These are phyloP conservation scores for Sicus ferrugineus DNA, from an alignment of 2,888 invertebrate species.

Conservation along the genomic window DNA sequence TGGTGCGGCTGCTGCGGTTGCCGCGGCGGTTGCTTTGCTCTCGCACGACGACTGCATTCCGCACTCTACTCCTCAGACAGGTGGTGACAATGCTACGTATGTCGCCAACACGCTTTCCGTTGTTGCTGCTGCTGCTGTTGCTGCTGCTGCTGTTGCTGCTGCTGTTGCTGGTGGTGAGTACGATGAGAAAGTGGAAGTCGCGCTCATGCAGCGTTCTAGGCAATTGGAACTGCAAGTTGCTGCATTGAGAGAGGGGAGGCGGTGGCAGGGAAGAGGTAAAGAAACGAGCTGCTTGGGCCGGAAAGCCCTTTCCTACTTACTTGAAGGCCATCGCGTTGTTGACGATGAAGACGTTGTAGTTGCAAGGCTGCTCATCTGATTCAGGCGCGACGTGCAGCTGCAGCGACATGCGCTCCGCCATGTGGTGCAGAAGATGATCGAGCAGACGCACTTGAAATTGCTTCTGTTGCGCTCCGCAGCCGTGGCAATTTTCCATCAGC, in stretches of 20 bases:
- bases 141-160: not conserved
- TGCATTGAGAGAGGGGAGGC: not conserved
- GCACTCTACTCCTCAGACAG: conserved; percentile 8
- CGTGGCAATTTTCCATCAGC: conserved; percentile 43
- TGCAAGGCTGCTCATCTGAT: conserved; percentile 22
- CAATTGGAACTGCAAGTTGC: conserved; percentile 6
- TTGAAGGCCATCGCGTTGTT: conserved; percentile 26
- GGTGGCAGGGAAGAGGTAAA: not conserved
- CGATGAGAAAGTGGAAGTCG: conserved; percentile 23
- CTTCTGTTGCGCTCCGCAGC: not conserved
- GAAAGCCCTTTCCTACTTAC: conserved; percentile 11
- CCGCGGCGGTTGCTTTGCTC: not conserved
- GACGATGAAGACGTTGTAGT: conserved; percentile 35
- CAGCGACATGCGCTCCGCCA: conserved; percentile 39
- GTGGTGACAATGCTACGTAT: conserved; percentile 11
- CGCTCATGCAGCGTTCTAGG: conserved; percentile 11
- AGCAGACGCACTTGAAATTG: conserved; percentile 42
- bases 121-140: no score
- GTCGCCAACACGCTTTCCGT: not conserved
- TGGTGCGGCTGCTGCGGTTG: not conserved
- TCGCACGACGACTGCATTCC: conserved; percentile 19
- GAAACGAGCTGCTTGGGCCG: not conserved
- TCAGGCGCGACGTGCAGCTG: conserved; percentile 37
- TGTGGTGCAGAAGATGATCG: conserved; percentile 40
- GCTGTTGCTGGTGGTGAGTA: conserved; percentile 4